Evolutionary conservation across 2,797 vertebrate species (phyloP).

Genomic region (Phoxinus dragarum): DNA sequence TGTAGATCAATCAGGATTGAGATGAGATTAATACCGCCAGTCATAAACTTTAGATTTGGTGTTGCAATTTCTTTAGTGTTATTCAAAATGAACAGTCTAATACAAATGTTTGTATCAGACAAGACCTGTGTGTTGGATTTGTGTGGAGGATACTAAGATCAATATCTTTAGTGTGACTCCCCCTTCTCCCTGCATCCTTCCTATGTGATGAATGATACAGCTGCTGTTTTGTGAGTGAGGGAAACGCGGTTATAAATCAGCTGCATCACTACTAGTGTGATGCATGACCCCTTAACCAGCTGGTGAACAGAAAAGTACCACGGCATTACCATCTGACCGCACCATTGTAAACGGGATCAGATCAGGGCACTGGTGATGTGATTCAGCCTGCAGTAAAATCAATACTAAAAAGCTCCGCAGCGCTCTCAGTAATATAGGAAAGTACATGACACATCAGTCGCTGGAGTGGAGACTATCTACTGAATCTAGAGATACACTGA

Average conservation of each 20-base stretch:
- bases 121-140: neutral
- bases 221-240: slow-evolving; percentile 9
- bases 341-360: neutral
- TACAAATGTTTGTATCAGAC: neutral
- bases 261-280: neutral
- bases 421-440: neutral
- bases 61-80: neutral
- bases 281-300: neutral
- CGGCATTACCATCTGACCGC: neutral
- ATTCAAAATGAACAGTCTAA: neutral
- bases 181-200: slow-evolving; percentile 3
- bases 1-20: neutral
- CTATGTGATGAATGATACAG: slow-evolving; percentile 20
- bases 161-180: slow-evolving; percentile 7
- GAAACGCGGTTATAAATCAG: slow-evolving; percentile 21
- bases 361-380: neutral
- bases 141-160: neutral
- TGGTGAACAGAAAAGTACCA: neutral
- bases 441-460: neutral
- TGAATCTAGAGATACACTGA: slow-evolving; percentile 29
- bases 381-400: slow-evolving; percentile 13
- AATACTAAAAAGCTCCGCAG: slow-evolving; percentile 7
- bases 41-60: neutral
- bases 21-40: neutral
- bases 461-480: neutral